A percentile compares a stretch with the other conserved stretches of the same genome.
These are phyloP conservation scores for Tetrapedia diversipes DNA, from an alignment of 2,888 invertebrate species.

Conservation along the genomic window DNA sequence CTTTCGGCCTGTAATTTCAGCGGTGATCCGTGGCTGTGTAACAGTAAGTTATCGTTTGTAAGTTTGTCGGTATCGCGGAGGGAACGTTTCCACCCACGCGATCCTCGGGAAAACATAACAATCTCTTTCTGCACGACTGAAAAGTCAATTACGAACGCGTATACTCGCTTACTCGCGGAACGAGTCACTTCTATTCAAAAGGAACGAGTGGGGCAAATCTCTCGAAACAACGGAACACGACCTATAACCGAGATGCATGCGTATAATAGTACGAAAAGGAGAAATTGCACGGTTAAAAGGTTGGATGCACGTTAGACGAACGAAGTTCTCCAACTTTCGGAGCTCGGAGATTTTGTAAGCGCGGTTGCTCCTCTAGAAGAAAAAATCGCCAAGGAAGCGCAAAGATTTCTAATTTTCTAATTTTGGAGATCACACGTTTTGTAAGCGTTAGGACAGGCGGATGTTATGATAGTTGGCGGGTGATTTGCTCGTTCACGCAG, in stretches of 20 bases:
- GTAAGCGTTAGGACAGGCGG: not conserved
- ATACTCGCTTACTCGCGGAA: conserved; percentile 14
- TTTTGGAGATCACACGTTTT: not conserved
- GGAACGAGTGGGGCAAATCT: not conserved
- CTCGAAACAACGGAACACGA: not conserved
- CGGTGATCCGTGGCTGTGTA: conserved; percentile 3
- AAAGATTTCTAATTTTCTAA: no score
- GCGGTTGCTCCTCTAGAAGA: no score
- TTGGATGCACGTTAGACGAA: no score
- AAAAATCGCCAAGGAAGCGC: rapidly evolving
- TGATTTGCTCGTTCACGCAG: conserved; percentile 49
- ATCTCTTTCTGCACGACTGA: conserved; percentile 39
- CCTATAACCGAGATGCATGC: no score
- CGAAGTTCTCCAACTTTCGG: no score
- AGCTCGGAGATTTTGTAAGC: no score
- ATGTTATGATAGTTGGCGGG: conserved; percentile 25
- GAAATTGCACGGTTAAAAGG: no score
- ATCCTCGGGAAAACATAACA: conserved; percentile 43
- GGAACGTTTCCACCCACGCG: conserved; percentile 52
- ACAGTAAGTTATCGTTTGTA: conserved; percentile 48
- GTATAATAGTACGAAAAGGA: no score
- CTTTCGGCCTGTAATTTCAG: conserved; percentile 19
- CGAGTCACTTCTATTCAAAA: conserved; percentile 27
- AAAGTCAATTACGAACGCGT: conserved; percentile 46
- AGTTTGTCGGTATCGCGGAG: conserved; percentile 40